Evolutionary conservation across 2,888 invertebrate species (phyloP).

Genomic region (Miltochrista miniata): DNA sequence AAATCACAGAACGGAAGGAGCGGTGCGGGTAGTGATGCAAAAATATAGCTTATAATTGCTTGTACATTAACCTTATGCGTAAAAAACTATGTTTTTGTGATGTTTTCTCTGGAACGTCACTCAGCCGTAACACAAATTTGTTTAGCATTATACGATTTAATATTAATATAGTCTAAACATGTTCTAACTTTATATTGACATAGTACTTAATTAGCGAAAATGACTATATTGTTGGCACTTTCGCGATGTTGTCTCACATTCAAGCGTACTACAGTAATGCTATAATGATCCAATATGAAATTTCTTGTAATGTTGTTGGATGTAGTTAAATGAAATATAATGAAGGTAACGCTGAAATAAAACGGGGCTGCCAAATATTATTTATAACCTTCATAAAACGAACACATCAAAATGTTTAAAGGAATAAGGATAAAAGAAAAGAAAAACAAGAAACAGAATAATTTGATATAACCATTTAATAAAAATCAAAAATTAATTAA

Average conservation of each 20-base stretch:
- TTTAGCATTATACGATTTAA: conserved; percentile 47
- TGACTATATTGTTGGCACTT: conserved; percentile 58
- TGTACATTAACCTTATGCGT: conserved; percentile 49
- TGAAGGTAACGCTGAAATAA: conserved; percentile 5
- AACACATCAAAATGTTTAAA: too few relatives aligned
- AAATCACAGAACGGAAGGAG: conserved; percentile 79
- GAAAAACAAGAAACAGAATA: conserved; percentile 52
- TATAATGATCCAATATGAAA: conserved; percentile 25
- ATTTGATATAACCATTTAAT: conserved; percentile 73
- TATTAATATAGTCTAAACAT: conserved; percentile 41
- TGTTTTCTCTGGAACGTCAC: conserved; percentile 28
- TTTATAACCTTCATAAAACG: too few relatives aligned
- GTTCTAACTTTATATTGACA: conserved; percentile 63
- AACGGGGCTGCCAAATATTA: too few relatives aligned
- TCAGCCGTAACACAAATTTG: conserved; percentile 47
- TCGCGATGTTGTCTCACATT: conserved; percentile 40
- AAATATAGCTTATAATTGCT: conserved; percentile 61
- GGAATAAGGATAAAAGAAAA: conserved; percentile 37
- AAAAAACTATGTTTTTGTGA: conserved; percentile 55
- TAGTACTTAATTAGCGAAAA: conserved; percentile 63
- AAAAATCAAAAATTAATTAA: conserved; percentile 66
- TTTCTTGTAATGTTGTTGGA: too few relatives aligned
- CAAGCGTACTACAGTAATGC: conserved; percentile 36
- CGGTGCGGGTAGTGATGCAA: conserved; percentile 74
- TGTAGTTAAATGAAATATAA: not conserved